phyloP scores from a whole-genome alignment of 2,113 vertebrate species.

The Mionectes macconnelli region DNA sequence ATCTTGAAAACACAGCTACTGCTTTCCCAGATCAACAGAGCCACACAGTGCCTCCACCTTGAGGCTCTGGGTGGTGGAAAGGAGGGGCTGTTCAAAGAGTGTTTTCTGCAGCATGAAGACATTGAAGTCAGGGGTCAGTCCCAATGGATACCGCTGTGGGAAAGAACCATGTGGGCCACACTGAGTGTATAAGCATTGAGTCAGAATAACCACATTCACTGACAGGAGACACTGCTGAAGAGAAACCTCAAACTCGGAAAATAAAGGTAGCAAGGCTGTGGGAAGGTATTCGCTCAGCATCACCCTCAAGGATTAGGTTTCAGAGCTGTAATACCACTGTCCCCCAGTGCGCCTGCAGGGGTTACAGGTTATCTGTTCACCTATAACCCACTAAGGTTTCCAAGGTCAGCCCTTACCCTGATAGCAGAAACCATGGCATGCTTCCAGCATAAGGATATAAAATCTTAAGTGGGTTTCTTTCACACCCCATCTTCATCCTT shows the following conservation, averaged over 20 bases:
- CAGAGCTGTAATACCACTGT: neutral
- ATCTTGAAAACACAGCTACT: neutral
- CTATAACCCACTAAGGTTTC: neutral
- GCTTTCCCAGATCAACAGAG: neutral
- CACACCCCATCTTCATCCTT: neutral
- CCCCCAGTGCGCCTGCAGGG: neutral
- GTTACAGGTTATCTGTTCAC: neutral
- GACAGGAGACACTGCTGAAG: neutral
- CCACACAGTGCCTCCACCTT: neutral
- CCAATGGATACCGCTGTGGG: neutral
- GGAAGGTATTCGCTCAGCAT: neutral
- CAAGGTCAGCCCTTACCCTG: neutral
- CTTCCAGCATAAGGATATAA: neutral
- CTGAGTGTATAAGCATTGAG: fast-evolving
- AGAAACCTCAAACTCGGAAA: neutral
- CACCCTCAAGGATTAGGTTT: neutral
- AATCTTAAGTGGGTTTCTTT: neutral
- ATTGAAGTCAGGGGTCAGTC: neutral
- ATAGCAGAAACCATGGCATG: neutral
- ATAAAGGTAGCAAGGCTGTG: neutral
- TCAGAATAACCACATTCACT: neutral
- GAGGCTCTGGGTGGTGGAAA: neutral
- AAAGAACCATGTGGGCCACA: neutral
- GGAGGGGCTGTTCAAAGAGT: neutral
- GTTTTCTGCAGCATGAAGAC: neutral